Conservation (phyloP, 2,797 vertebrate species). For the Brachyrhaphis roseni region DNA sequence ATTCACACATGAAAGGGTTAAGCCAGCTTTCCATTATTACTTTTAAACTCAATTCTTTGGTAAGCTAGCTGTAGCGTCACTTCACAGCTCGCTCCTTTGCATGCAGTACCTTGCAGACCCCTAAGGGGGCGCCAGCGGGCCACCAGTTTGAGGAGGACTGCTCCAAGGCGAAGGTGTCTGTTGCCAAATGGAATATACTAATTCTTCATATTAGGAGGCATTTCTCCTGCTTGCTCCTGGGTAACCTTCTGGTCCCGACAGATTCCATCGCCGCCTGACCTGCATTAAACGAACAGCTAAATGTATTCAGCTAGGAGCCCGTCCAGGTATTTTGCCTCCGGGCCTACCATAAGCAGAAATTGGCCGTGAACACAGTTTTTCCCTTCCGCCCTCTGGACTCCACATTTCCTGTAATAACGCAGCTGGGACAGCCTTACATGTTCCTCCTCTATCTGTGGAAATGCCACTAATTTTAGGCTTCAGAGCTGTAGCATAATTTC, state of each 20-base stretch:
- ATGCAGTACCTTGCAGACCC: no score
- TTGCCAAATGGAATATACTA: not conserved
- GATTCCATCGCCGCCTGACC: not conserved
- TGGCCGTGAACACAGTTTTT: slow-evolving; percentile 14
- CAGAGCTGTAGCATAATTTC: slow-evolving; percentile 37
- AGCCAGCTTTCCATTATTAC: no score
- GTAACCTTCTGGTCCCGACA: not conserved
- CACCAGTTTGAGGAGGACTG: not conserved
- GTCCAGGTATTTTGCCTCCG: slow-evolving; percentile 9
- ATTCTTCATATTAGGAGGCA: not conserved
- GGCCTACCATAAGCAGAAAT: slow-evolving; percentile 18
- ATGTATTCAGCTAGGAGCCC: not conserved
- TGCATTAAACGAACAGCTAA: not conserved
- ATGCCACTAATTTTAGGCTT: slow-evolving; percentile 23
- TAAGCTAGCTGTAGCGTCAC: no score
- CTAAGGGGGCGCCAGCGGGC: no score
- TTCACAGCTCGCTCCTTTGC: no score
- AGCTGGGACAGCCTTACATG: slow-evolving; percentile 20
- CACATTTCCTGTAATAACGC: slow-evolving; percentile 33
- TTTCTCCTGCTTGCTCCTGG: not conserved
- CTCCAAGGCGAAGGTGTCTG: not conserved
- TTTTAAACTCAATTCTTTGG: no score
- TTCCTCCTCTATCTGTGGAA: slow-evolving; percentile 22
- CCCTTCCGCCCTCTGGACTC: slow-evolving; percentile 14
- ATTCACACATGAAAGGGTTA: no score